Percentiles rank a stretch among this genome's conserved stretches.
phyloP scores from a whole-genome alignment of 2,113 vertebrate species.

The Acanthisitta chloris region DNA sequence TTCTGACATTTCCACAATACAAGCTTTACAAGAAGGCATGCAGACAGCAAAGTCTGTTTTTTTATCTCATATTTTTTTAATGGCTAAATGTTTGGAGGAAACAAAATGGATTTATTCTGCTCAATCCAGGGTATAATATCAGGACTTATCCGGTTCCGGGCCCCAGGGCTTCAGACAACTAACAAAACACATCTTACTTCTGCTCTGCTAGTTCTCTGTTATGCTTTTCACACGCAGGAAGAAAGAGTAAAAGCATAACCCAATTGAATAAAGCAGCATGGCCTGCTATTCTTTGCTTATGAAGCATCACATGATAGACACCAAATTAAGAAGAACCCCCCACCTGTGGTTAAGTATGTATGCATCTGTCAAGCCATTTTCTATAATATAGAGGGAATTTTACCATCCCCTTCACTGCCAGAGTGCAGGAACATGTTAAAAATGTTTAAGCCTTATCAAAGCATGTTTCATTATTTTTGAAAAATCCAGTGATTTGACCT shows the following conservation, averaged over 20 bases:
- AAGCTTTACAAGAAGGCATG: constrained; percentile 77
- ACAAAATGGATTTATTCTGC: constrained; percentile 88
- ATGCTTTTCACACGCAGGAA: constrained; percentile 87
- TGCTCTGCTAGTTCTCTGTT: constrained; percentile 84
- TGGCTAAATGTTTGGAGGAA: constrained; percentile 88
- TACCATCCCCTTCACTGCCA: not conserved
- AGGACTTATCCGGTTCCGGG: constrained; percentile 88
- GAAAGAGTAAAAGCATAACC: constrained; percentile 76
- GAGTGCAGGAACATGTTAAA: not conserved
- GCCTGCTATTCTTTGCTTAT: constrained; percentile 75
- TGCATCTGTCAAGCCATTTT: not conserved
- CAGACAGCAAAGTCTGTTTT: constrained; percentile 81
- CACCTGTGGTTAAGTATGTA: constrained; percentile 31
- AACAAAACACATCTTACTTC: constrained; percentile 94
- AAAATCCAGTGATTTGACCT: not conserved
- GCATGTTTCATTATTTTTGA: not conserved
- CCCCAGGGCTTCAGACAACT: constrained; percentile 87
- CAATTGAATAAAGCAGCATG: constrained; percentile 72
- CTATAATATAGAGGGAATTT: not conserved
- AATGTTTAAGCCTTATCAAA: not conserved
- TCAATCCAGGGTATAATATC: constrained; percentile 82
- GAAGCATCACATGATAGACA: constrained; percentile 67
- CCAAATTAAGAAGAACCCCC: constrained; percentile 54
- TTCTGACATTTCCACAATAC: constrained; percentile 84
- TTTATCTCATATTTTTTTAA: constrained; percentile 85